These are phyloP conservation scores for Channallabes apus DNA, from an alignment of 2,797 vertebrate genomes.

Conservation along the genomic window DNA sequence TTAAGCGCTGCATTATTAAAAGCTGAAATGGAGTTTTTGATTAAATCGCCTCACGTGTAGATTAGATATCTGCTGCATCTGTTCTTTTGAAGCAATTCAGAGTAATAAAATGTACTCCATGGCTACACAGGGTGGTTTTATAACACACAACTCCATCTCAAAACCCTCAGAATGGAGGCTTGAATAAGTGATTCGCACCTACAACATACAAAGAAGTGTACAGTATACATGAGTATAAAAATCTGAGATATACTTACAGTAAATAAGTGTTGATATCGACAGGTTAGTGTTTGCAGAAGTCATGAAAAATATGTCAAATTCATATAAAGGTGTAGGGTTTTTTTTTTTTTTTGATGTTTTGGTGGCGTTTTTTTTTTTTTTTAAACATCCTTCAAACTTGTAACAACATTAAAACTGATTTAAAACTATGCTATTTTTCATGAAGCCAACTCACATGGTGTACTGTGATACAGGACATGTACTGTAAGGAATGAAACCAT, in stretches of 20 bases:
- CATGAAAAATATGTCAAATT: not conserved
- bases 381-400: not conserved
- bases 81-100: not conserved
- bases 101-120: not conserved
- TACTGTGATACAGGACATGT: not conserved
- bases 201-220: not conserved
- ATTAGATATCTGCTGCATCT: not conserved
- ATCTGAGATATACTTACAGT: not conserved
- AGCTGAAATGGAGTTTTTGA: slow-evolving; percentile 39
- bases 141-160: not conserved
- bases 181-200: not conserved
- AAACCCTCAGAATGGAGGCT: not conserved
- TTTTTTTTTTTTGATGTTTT: not conserved
- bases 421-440: not conserved
- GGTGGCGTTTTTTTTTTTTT: not conserved
- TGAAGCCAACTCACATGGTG: not conserved
- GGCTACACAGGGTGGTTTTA: not conserved
- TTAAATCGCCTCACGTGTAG: slow-evolving; percentile 24
- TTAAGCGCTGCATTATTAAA: slow-evolving; percentile 38
- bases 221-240: not conserved
- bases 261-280: not conserved
- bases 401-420: not conserved
- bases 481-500: not conserved
- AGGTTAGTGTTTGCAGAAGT: not conserved
- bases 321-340: not conserved